Percentiles rank a stretch among this genome's conserved stretches.
phyloP scores from a whole-genome alignment of 1,140 invertebrate genomes.

The Microplitis mediator region DNA sequence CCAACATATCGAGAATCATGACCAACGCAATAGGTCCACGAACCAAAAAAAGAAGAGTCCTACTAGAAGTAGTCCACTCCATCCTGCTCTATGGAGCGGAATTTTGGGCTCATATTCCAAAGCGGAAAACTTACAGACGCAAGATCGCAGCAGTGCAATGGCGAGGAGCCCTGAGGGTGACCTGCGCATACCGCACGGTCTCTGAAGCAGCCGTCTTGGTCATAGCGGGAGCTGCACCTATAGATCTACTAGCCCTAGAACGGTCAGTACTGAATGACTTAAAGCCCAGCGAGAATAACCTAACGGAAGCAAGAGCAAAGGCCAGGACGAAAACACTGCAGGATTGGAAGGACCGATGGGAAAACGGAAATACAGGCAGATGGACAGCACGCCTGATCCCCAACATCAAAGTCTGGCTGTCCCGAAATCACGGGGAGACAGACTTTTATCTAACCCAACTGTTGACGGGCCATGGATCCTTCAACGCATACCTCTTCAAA shows the following conservation, averaged over 20 bases:
- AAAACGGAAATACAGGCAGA: no score
- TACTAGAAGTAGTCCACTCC: neutral
- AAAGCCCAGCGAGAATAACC: no score
- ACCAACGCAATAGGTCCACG: neutral
- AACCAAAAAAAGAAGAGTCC: neutral
- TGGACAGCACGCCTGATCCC: no score
- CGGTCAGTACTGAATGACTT: neutral
- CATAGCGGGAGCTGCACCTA: conserved; percentile 29
- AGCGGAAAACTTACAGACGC: no score
- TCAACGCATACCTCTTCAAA: no score
- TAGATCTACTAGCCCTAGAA: conserved; percentile 29
- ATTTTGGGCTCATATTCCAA: neutral
- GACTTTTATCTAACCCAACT: no score
- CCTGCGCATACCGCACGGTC: conserved; percentile 32
- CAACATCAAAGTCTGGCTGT: no score
- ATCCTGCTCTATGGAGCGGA: neutral
- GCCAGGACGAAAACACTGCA: neutral
- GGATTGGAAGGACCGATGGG: neutral
- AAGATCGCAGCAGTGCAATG: no score
- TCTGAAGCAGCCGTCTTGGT: conserved; percentile 31
- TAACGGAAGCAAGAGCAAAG: neutral
- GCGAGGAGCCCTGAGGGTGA: no score
- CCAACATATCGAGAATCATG: neutral
- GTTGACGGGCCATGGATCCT: no score
- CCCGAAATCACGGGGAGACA: no score